Evolutionary conservation across 2,888 invertebrate species (phyloP).

Genomic region (Parelbella ahira): DNA sequence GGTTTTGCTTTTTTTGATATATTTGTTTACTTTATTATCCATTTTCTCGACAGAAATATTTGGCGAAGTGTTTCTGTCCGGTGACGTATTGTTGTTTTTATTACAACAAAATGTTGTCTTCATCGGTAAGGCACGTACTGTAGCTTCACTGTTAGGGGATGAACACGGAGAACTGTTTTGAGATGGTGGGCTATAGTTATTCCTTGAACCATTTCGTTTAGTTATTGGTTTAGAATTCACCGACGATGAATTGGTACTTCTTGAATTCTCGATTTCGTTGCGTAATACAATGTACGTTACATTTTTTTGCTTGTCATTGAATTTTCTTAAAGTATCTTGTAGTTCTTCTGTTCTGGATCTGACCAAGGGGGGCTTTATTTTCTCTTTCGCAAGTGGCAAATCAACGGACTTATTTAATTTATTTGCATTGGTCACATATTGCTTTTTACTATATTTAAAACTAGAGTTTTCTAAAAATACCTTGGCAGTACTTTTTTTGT

Average conservation of each 20-base stretch:
- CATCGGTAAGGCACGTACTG: conserved; percentile 46
- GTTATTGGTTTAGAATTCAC: conserved; percentile 26
- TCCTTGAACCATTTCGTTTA: conserved; percentile 32
- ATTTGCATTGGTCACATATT: no score
- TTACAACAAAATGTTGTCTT: conserved; percentile 36
- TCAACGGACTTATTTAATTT: conserved; percentile 26
- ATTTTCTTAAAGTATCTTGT: conserved; percentile 44
- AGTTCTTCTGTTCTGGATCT: conserved; percentile 40
- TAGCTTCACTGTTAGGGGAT: conserved; percentile 57
- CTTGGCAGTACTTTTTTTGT: no score
- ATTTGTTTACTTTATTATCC: conserved; percentile 42
- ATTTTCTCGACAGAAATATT: conserved; percentile 37
- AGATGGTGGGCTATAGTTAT: conserved; percentile 37
- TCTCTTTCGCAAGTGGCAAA: conserved; percentile 1
- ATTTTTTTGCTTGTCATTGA: conserved; percentile 37
- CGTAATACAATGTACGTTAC: conserved; percentile 50
- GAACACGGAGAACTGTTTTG: conserved; percentile 61
- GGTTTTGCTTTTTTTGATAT: conserved; percentile 38
- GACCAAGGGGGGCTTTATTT: conserved; percentile 3
- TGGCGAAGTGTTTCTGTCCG: conserved; percentile 40
- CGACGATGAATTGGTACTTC: conserved; percentile 32
- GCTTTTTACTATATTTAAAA: no score
- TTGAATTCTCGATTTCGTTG: conserved; percentile 42
- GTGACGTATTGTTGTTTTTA: conserved; percentile 41
- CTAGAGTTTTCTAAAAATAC: no score